A percentile compares a stretch with the other conserved stretches of the same genome.
phyloP scores from a whole-genome alignment of 1,140 invertebrate species.

The Phenacoccus solenopsis region DNA sequence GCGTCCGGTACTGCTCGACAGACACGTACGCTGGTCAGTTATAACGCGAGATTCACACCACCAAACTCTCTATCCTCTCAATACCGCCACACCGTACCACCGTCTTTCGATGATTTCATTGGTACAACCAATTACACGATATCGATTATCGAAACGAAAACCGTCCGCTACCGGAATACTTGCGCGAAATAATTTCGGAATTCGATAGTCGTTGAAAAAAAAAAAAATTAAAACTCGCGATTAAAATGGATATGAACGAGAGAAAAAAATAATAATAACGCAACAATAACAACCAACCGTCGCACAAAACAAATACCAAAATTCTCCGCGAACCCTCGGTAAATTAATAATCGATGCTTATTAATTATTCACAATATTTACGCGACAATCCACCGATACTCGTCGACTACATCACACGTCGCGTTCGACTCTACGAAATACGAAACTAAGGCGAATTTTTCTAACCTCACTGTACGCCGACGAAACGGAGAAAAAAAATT shows the following conservation, averaged over 20 bases:
- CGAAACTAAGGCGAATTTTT: too few relatives aligned
- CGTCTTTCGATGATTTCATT: not conserved
- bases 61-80: not conserved
- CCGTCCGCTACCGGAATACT: not conserved
- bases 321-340: not conserved
- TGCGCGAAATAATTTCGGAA: not conserved
- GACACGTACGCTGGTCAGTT: not conserved
- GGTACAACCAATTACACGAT: too few relatives aligned
- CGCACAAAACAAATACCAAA: not conserved
- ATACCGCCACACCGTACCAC: not conserved
- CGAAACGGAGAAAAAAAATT: too few relatives aligned
- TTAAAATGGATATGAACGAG: too few relatives aligned
- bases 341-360: conserved; percentile 3
- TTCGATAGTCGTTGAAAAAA: too few relatives aligned
- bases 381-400: not conserved
- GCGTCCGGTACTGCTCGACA: not conserved
- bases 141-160: not conserved
- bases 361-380: conserved; percentile 4
- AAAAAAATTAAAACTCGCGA: not conserved
- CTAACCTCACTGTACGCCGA: too few relatives aligned
- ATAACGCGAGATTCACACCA: not conserved
- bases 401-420: not conserved
- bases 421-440: not conserved
- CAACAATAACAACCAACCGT: not conserved
- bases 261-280: too few relatives aligned